These are phyloP conservation scores for Chalcis sispes DNA, from an alignment of 2,888 invertebrate species.

Conservation along the genomic window DNA sequence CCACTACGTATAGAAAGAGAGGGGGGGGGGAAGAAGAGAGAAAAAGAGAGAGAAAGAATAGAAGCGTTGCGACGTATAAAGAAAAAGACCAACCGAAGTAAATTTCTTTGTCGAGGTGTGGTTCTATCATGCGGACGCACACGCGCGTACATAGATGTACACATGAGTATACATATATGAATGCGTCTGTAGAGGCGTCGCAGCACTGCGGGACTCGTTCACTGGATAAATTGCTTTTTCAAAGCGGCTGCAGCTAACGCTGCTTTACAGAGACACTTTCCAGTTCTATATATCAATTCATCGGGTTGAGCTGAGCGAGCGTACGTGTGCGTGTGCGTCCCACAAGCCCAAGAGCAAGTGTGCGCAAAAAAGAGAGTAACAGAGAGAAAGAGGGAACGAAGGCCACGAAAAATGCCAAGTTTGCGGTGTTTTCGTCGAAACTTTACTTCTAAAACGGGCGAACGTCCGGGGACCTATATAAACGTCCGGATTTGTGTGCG, in stretches of 20 bases:
- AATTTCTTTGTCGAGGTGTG: conserved; percentile 46
- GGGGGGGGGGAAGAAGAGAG: neutral
- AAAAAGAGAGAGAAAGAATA: no score
- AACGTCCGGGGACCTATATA: neutral
- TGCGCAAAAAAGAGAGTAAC: no score
- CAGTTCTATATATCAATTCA: conserved; percentile 30
- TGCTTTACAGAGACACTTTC: conserved; percentile 24
- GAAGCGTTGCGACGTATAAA: no score
- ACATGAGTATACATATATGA: no score
- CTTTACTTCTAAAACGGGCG: conserved; percentile 27
- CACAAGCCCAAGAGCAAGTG: no score
- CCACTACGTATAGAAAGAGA: neutral
- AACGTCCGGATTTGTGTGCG: no score
- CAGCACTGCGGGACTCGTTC: no score
- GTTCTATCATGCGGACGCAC: neutral
- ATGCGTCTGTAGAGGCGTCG: no score
- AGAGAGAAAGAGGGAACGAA: neutral
- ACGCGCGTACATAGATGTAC: neutral
- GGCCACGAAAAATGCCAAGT: conserved; percentile 25
- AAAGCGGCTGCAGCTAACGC: conserved; percentile 2
- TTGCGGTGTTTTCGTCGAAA: conserved; percentile 33
- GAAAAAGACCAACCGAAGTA: no score
- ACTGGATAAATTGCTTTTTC: conserved; percentile 49
- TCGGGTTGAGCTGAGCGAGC: neutral
- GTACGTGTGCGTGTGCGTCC: neutral